Evolutionary conservation across 2,888 invertebrate species (phyloP), one percentile per base, ranked within the genome.

Genomic region (Spilarctia lutea): DNA sequence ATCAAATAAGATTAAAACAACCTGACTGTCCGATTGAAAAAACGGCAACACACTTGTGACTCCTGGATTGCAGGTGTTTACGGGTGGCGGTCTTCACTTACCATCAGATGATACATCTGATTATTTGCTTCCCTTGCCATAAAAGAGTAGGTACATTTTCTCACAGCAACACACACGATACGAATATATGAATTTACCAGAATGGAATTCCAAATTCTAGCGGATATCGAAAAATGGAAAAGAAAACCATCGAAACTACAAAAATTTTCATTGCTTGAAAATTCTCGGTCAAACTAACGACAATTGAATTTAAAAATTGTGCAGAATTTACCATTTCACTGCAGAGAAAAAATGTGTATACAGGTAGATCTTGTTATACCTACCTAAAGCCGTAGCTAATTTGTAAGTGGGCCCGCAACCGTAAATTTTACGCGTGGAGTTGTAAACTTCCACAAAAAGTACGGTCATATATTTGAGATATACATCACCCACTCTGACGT

Each of bases 371-470:
- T 75, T 42, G 66, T n/a, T 78, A 72, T 78, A 74, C 76, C 79
- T 78, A 77, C 86, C 83, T 79, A 82, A 87, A 88, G 82, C 87
- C 81, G 75, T 79, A 81, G 88, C 90, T 93, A 93, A 93, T 94
- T 93, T 93, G 90, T 90, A 90, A 91, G 91, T 91, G 89, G 88
- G 89, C 87, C 82, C 81, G 81, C 79, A 84, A 78, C 86, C 91
- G 89, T 93, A 93, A 92, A 93, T 93, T 91, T 88, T 86, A 91
- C 90, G 91, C 90, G 89, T 89, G 87, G 82, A 90, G 90, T 90
- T 91, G 90, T 88, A 91, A 93, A 93, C 88, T 92, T 91, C 88
- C 86, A 87, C 89, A 93, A 94, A 94, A 94, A 93, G 92, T 92
- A 92, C 89, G 80, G 90, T 87, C 89, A 91, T 94, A 94, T 92